Evolutionary conservation across 1,140 invertebrate species (phyloP).

Genomic region (Drosophila nebulosa): DNA sequence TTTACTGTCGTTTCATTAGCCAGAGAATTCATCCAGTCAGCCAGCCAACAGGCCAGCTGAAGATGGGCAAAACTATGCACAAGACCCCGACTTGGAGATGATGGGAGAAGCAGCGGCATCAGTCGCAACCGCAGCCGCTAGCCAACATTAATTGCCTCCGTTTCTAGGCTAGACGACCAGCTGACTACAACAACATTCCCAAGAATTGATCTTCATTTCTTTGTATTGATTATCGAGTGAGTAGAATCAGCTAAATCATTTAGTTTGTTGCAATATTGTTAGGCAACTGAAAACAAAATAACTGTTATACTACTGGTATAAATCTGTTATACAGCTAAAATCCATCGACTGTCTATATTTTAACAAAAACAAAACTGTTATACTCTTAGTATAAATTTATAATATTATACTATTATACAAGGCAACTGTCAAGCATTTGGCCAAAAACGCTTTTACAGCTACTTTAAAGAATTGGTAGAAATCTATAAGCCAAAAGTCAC

Average conservation of each 20-base stretch:
- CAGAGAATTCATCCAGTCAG: conserved; percentile 15
- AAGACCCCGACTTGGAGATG: conserved; percentile 23
- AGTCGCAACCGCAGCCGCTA: conserved; percentile 11
- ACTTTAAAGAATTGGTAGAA: no score
- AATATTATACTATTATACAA: no score
- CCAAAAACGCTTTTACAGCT: no score
- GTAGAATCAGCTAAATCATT: not conserved
- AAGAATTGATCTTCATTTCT: conserved; percentile 23
- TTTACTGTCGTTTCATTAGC: conserved; percentile 61
- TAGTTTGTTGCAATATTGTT: not conserved
- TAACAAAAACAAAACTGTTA: no score
- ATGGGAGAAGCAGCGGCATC: conserved; percentile 14
- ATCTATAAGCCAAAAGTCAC: no score
- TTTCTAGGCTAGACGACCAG: conserved; percentile 21
- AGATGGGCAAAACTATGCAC: conserved; percentile 64
- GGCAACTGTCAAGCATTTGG: no score
- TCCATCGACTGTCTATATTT: no score
- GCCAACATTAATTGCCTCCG: conserved; percentile 62
- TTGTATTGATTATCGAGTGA: not conserved
- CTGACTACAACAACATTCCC: conserved; percentile 24
- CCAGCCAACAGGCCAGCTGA: conserved; percentile 19
- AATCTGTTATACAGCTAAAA: no score
- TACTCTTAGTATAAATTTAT: no score
- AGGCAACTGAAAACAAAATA: not conserved
- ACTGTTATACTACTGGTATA: not conserved